Percentiles rank a stretch among this genome's conserved stretches.
phyloP scores from a whole-genome alignment of 1,140 invertebrate species.

The Drosophila nigrodunni region DNA sequence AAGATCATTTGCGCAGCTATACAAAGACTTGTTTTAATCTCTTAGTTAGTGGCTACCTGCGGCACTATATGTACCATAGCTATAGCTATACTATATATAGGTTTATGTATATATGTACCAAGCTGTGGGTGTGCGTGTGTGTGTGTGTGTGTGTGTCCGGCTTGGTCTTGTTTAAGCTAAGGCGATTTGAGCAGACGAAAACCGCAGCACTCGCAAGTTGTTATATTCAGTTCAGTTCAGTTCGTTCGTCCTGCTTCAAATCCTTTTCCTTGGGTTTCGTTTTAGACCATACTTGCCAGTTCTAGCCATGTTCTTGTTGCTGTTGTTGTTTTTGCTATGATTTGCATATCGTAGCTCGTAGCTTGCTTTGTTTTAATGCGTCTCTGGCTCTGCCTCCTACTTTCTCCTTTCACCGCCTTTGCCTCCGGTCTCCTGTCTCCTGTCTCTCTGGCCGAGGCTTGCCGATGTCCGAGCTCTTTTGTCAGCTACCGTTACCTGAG shows the following conservation, averaged over 20 bases:
- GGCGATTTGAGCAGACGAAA: constrained; percentile 79
- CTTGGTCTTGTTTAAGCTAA: constrained; percentile 74
- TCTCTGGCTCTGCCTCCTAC: constrained; percentile 23
- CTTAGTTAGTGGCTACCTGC: constrained; percentile 32
- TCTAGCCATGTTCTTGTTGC: constrained; percentile 28
- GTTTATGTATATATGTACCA: neutral
- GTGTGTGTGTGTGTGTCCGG: constrained; percentile 35
- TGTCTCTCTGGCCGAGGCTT: constrained; percentile 36
- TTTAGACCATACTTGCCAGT: constrained; percentile 36
- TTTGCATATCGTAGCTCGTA: constrained; percentile 77
- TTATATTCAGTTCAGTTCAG: constrained; percentile 46
- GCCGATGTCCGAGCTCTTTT: constrained; percentile 72
- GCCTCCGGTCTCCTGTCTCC: constrained; percentile 21
- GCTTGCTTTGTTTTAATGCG: constrained; percentile 80
- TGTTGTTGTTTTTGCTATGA: constrained; percentile 65
- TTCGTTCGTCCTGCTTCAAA: constrained; percentile 46
- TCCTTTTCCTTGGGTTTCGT: constrained; percentile 58
- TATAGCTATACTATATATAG: too few relatives aligned
- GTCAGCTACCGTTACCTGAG: constrained; percentile 72
- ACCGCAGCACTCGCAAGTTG: constrained; percentile 79
- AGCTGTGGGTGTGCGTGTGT: constrained; percentile 44
- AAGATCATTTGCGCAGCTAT: constrained; percentile 9
- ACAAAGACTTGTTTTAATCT: constrained; percentile 60
- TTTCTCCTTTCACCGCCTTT: constrained; percentile 19
- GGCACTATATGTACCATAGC: constrained; percentile 13